Conservation (phyloP, 2,797 vertebrate species). For the Poeciliopsis gracilis region DNA sequence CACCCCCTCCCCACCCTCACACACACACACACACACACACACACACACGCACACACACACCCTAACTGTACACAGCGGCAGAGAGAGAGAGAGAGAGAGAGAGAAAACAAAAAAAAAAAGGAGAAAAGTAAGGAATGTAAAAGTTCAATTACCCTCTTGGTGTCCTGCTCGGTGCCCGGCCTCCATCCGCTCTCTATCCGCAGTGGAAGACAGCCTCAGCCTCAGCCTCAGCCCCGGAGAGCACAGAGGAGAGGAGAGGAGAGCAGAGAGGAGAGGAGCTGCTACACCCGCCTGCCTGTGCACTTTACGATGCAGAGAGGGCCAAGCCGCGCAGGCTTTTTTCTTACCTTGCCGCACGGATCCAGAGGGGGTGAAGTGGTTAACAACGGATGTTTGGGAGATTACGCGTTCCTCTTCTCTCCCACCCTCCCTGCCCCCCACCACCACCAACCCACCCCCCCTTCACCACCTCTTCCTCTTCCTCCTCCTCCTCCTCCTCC, state of each 20-base stretch:
- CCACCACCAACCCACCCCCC: not conserved
- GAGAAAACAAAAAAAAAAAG: not conserved
- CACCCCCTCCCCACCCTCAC: not conserved
- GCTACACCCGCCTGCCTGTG: constrained; percentile 47
- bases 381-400: constrained; percentile 75
- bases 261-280: constrained; percentile 56
- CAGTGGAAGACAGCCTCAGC: constrained; percentile 40
- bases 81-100: not conserved
- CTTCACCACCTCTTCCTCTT: constrained; percentile 1
- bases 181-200: constrained; percentile 54
- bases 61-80: not conserved
- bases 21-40: not conserved
- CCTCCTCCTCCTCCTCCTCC: too few species aligned
- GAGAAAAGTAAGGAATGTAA: not conserved
- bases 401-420: constrained; percentile 66
- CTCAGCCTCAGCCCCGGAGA: constrained; percentile 37
- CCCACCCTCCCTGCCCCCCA: constrained; percentile 7
- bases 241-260: constrained; percentile 47
- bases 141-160: constrained; percentile 56
- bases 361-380: constrained; percentile 71
- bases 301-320: constrained; percentile 52
- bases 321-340: constrained; percentile 55
- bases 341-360: constrained; percentile 69
- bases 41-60: too few species aligned
- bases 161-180: constrained; percentile 43